phyloP scores from a whole-genome alignment of 2,797 vertebrate species.

The Poecilia wingei region DNA sequence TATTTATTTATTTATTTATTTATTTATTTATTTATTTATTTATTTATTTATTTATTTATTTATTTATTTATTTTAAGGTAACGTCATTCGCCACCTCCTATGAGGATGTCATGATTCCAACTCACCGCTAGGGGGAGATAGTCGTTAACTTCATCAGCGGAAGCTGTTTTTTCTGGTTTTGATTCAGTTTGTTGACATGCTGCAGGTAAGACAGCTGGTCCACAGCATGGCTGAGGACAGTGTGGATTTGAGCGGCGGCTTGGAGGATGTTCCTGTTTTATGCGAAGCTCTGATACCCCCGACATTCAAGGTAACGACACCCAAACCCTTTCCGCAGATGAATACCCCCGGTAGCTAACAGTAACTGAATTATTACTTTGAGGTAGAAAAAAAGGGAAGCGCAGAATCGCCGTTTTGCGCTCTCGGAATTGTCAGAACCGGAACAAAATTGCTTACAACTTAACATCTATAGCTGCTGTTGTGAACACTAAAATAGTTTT shows the following conservation, averaged over 20 bases:
- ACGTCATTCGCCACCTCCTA: background rate
- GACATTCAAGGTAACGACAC: constrained; percentile 72
- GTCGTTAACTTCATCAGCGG: constrained; percentile 3
- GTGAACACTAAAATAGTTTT: background rate
- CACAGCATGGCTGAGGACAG: constrained; percentile 1
- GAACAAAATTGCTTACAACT: background rate
- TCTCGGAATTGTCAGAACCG: background rate
- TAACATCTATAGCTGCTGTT: background rate
- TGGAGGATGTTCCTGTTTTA: constrained; percentile 74
- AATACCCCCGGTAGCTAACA: background rate
- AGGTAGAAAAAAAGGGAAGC: background rate
- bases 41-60: background rate
- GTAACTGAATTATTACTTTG: background rate
- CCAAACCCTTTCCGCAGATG: background rate
- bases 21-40: too few relatives aligned
- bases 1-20: too few relatives aligned
- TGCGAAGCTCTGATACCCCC: constrained; percentile 33
- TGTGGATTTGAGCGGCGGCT: constrained; percentile 68
- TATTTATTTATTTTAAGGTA: background rate
- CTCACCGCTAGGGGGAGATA: constrained; percentile 2
- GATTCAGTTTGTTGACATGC: constrained; percentile 12
- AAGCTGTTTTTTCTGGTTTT: constrained; percentile 18
- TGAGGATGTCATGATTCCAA: background rate
- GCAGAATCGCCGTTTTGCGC: background rate
- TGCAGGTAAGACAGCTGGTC: background rate